These are phyloP conservation scores for Clamator glandarius DNA, from an alignment of 2,797 vertebrate species.

Conservation along the genomic window DNA sequence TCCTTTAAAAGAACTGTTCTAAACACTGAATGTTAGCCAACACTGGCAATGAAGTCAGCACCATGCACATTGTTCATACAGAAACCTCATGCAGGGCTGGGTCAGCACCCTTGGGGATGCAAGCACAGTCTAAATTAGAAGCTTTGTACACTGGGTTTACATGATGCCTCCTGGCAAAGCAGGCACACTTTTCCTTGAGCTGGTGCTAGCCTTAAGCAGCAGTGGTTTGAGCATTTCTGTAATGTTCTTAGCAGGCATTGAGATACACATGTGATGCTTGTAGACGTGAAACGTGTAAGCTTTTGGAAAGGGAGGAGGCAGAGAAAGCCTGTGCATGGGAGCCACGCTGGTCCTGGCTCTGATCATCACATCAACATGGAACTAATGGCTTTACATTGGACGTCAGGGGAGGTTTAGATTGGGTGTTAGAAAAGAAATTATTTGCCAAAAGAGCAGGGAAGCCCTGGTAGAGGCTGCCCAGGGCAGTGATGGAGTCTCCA, in stretches of 20 bases:
- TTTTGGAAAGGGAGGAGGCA: neutral
- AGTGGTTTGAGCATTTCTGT: neutral
- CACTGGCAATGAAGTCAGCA: neutral
- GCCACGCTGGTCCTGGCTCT: accelerated
- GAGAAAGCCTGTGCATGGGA: neutral
- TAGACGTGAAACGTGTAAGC: accelerated
- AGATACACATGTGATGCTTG: neutral
- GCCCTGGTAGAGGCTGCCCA: no score
- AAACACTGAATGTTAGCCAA: neutral
- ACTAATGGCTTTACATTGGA: neutral
- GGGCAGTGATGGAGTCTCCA: no score
- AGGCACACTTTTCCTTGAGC: neutral
- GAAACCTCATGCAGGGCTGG: neutral
- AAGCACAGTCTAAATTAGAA: neutral
- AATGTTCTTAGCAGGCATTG: neutral
- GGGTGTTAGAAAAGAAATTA: no score
- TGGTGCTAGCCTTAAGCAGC: neutral
- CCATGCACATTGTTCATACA: accelerated
- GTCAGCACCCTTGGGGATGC: neutral
- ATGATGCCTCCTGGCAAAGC: neutral
- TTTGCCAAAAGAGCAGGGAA: no score
- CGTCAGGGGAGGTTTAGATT: no score
- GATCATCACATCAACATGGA: neutral
- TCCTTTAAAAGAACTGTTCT: neutral
- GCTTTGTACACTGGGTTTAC: neutral